Conservation (phyloP, 2,888 invertebrate species). For the Epsilonema sp. region DNA sequence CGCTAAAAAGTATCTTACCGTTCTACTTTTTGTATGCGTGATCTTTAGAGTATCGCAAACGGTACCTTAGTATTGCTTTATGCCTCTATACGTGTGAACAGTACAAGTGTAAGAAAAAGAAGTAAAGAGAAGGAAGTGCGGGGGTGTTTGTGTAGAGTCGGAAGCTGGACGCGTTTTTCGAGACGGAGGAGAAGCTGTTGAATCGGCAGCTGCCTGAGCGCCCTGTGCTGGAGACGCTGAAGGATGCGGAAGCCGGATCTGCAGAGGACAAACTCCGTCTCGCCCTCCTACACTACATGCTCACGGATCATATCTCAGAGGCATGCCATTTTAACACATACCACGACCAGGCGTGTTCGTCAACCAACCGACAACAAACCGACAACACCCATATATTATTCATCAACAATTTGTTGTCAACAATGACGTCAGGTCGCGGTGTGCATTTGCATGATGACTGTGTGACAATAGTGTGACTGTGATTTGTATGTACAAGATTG, state of each 20-base stretch:
- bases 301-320: conserved; percentile 55
- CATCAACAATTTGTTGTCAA: no score
- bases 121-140: not conserved
- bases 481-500: no score
- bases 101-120: no score
- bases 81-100: no score
- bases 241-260: conserved; percentile 57
- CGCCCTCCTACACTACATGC: conserved; percentile 71
- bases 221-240: conserved; percentile 62
- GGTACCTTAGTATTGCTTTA: not conserved
- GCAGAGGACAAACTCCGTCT: conserved; percentile 77
- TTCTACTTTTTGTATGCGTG: no score
- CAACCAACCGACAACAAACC: no score
- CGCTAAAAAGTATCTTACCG: no score
- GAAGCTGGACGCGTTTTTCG: conserved; percentile 83
- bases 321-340: no score
- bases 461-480: no score
- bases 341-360: not conserved
- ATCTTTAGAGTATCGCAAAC: not conserved
- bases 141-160: conserved; percentile 41
- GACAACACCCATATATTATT: no score
- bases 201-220: conserved; percentile 45
- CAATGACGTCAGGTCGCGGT: no score
- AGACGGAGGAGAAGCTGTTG: conserved; percentile 93
- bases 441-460: no score